Evolutionary conservation across 2,888 invertebrate species (phyloP), one percentile per base, ranked within the genome.

Genomic region (Bhutanitis thaidina): DNA sequence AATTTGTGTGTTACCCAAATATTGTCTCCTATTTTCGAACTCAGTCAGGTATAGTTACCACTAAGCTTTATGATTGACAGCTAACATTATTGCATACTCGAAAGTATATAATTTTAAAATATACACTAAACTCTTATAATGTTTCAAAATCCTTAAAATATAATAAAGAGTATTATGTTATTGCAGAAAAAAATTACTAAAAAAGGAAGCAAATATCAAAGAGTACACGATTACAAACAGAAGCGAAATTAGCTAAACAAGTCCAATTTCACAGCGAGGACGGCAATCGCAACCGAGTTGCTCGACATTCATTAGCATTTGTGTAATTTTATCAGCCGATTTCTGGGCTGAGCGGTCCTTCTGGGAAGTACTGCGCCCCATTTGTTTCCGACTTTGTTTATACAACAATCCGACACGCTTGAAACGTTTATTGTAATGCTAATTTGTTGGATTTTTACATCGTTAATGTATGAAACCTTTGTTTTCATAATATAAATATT

Each of bases 301-400:
- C 70, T 67, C 71, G 67, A 71, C 72, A 80, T 84, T 81, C 80
- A 85, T 84, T 85, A 84, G 75, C 80, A 80, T 84, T 85, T 77
- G 74, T 77, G 78, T 80, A 84, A 84, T 83, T 82, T 81, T 79
- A 81, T 80, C 78, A 76, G 71, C 56, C 65, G 69, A 73, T 69
- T 74, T 67, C 55, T 45, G 58, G 56, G 55, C 53, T 52, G 53
- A 45, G 55, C 49, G 50, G 30, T 49, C 50, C 46, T 53, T 30
- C 48, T 43, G 48, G 50, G 51, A 36, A 46, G 37, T 49, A 49
- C 45, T 49, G 67, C 67, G 71, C 69, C 69, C 35, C 77, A 75
- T 82, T 80, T 72, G 74, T 71, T 67, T 64, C 62, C 64, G 65
- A 75, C 67, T 62, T 59, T 59, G 62, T 67, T 58, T 51, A 36